Evolutionary conservation across 37 sponge, comb jelly and placozoan genomes (phyloP), one percentile per base, ranked within the genome.

Genomic region (Tethya wilhelma): DNA sequence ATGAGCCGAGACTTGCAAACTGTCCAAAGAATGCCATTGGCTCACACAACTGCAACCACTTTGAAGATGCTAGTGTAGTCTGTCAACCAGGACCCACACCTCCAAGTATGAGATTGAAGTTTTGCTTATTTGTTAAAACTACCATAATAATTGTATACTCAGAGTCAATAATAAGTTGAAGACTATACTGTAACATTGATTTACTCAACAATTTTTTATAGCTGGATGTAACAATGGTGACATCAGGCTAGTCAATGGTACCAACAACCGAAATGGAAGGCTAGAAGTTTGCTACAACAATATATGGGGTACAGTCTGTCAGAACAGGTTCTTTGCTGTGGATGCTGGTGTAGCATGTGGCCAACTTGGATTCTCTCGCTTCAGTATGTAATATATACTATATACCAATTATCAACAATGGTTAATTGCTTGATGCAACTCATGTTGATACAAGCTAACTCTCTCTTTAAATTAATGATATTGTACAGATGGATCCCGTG

Each of bases 251-350:
- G 25, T 59, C 4, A 30, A 30, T 7, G 62, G 62, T 29, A 6
- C 29, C 11, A 44, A 44, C 23, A 7, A 46, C 14, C 19, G 78
- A 42, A 76, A 79, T 8, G 81, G 81, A 58, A 38, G 81, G 20
- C 56, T 79, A 11, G 81, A 79, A 28, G 40, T 79, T 33, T 73
- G 56, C 36, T n/a, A 77, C 11, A 70, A 32, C 12, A 31, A 32
- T 17, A 4, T 29, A 11, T 79, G 81, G 81, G 81, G 81, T 11
- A 79, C 81, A 7, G 81, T 79, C 6, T 79, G 81, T 56, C 77
- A 79, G 6, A 76, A 79, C 39, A 9, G 25, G 6, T 79, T 45
- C 56, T 53, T 34, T 9, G 38, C 30, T 22, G 44, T 30, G 4
- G 71, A 42, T 56, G 81, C 81, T 5, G 23, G 78, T 31, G 71